Conservation (phyloP, 2,888 invertebrate species). For the Apotomis capreana region DNA sequence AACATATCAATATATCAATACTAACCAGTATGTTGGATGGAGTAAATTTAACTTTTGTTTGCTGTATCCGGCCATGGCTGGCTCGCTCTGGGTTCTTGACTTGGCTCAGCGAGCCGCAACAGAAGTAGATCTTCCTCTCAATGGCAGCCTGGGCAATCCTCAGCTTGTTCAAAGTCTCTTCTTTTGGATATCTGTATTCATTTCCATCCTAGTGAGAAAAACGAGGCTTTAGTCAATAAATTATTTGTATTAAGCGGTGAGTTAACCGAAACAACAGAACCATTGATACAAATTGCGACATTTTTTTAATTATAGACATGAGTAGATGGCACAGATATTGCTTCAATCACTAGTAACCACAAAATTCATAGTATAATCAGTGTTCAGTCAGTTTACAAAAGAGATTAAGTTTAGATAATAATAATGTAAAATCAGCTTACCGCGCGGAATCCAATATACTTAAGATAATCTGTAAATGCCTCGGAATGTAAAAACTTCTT, state of each 20-base stretch:
- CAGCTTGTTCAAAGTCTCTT: slow-evolving; percentile 61
- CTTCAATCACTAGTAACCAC: no score
- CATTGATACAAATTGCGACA: no score
- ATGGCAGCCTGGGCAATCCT: slow-evolving; percentile 68
- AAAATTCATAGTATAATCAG: no score
- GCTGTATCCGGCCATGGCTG: slow-evolving; percentile 36
- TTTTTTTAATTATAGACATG: no score
- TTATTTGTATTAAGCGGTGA: no score
- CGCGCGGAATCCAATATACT: slow-evolving; percentile 68
- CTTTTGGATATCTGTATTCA: slow-evolving; percentile 61
- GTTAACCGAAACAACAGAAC: no score
- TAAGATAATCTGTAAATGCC: slow-evolving; percentile 68
- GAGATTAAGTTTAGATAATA: no score
- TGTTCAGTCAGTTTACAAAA: no score
- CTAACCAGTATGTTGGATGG: slow-evolving; percentile 77
- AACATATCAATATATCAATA: slow-evolving; percentile 20
- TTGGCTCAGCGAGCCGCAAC: slow-evolving; percentile 56
- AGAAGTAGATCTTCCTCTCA: slow-evolving; percentile 69
- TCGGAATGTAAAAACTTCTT: slow-evolving; percentile 57
- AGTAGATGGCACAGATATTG: no score
- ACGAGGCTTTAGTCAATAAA: background rate
- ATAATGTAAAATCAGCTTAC: slow-evolving; percentile 54
- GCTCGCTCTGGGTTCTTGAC: slow-evolving; percentile 42
- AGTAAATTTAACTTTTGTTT: slow-evolving; percentile 55
- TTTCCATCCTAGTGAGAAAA: slow-evolving; percentile 53